Conservation (phyloP, 1,140 invertebrate genomes). For the Holcopasites calliopsidis region DNA sequence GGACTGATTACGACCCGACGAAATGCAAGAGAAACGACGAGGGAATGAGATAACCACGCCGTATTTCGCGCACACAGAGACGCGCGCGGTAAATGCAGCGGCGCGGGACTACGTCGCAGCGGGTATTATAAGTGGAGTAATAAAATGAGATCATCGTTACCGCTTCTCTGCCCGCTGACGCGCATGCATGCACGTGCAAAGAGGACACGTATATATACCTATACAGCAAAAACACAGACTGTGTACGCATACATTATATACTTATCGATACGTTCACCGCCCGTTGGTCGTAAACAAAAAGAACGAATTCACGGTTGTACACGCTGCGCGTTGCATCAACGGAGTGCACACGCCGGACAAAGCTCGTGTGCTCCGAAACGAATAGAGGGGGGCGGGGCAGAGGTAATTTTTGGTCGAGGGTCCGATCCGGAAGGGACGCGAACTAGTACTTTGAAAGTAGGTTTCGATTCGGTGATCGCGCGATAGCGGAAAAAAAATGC, state of each 20-base stretch:
- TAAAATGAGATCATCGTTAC: constrained; percentile 73
- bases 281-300: constrained; percentile 24
- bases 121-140: constrained; percentile 67
- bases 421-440: no score
- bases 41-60: constrained; percentile 27
- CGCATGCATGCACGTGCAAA: background rate
- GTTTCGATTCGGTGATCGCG: background rate
- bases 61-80: constrained; percentile 18
- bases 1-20: background rate
- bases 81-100: constrained; percentile 5
- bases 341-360: background rate
- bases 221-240: background rate
- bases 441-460: no score
- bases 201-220: background rate
- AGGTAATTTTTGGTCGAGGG: background rate
- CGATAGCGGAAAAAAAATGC: background rate
- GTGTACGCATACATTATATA: background rate
- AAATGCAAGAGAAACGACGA: constrained; percentile 13
- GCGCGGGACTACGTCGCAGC: constrained; percentile 49
- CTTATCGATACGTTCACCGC: constrained; percentile 11
- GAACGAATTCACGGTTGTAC: background rate
- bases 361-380: constrained; percentile 31
- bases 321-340: constrained; percentile 32
- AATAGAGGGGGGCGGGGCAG: background rate
- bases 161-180: constrained; percentile 41